Evolutionary conservation across 2,888 invertebrate species (phyloP).

Genomic region (Hydrotaea cyrtoneurina): DNA sequence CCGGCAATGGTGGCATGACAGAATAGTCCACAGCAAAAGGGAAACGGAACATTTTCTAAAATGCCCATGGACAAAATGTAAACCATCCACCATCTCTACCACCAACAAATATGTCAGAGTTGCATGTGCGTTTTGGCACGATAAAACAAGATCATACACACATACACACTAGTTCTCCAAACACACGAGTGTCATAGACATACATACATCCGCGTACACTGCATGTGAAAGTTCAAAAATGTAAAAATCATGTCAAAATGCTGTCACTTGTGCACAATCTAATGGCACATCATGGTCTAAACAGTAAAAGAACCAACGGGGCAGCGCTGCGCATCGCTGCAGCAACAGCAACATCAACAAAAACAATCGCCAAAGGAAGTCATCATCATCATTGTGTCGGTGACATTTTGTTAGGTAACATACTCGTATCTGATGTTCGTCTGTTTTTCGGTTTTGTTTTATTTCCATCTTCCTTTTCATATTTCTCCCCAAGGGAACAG

Average conservation of each 20-base stretch:
- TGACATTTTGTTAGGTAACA: conserved; percentile 21
- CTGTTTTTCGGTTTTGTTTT: conserved; percentile 36
- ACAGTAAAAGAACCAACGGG: conserved; percentile 8
- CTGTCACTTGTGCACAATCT: conserved; percentile 58
- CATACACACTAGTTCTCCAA: too few relatives aligned
- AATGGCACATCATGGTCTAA: conserved; percentile 55
- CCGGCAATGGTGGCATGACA: not conserved
- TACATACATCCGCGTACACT: not conserved
- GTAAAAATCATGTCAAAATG: conserved; percentile 75
- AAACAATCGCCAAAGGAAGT: conserved; percentile 16
- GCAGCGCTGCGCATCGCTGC: too few relatives aligned
- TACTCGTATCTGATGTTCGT: not conserved
- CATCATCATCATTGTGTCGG: conserved; percentile 16
- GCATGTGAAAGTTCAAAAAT: conserved; percentile 67
- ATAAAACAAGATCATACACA: too few relatives aligned
- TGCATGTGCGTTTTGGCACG: too few relatives aligned
- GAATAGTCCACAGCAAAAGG: not conserved
- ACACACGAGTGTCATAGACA: too few relatives aligned
- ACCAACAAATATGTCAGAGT: too few relatives aligned
- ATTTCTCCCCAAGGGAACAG: not conserved
- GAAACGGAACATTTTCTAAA: too few relatives aligned
- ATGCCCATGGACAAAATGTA: too few relatives aligned
- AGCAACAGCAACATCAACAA: not conserved
- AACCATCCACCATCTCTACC: too few relatives aligned
- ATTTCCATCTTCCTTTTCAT: conserved; percentile 17